Evolutionary conservation across 2,888 invertebrate genomes (phyloP).

Genomic region (Anagyrus pseudococci): DNA sequence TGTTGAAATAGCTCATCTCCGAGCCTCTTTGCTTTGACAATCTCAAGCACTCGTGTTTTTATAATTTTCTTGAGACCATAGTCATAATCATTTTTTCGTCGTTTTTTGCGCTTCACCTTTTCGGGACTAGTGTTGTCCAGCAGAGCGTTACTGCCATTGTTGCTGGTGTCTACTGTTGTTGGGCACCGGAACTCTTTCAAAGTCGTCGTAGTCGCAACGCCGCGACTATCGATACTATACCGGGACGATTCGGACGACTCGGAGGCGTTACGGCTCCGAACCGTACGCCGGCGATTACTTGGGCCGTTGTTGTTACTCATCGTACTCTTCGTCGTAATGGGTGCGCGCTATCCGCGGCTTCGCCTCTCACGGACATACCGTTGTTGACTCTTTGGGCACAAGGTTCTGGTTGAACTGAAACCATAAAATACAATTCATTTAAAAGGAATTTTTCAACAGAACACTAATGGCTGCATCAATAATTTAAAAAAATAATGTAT

Average conservation of each 20-base stretch:
- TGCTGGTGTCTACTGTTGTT: neutral
- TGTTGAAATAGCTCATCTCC: conserved; percentile 9
- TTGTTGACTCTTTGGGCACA: conserved; percentile 16
- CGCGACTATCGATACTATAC: neutral
- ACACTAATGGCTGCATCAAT: neutral
- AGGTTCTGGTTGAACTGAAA: conserved; percentile 25
- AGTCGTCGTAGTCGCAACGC: neutral
- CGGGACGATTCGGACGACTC: conserved; percentile 23
- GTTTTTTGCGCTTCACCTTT: conserved; percentile 28
- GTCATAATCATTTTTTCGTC: conserved; percentile 23
- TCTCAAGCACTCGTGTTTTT: neutral
- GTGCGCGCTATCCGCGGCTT: conserved; percentile 29
- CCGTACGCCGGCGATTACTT: conserved; percentile 21
- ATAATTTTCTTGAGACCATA: neutral
- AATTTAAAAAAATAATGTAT: neutral
- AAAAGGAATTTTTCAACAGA: neutral
- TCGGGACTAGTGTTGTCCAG: conserved; percentile 5
- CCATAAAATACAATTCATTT: conserved; percentile 6
- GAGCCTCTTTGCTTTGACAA: neutral
- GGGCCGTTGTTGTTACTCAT: conserved; percentile 29
- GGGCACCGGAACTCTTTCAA: neutral
- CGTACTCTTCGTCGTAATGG: conserved; percentile 25
- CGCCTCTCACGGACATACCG: conserved; percentile 30
- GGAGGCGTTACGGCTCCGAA: conserved; percentile 22
- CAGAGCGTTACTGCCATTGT: neutral